Percentiles rank a stretch among this genome's conserved stretches.
Evolutionary conservation across 2,888 invertebrate species (phyloP).

Genomic region (Auanema sp.): DNA sequence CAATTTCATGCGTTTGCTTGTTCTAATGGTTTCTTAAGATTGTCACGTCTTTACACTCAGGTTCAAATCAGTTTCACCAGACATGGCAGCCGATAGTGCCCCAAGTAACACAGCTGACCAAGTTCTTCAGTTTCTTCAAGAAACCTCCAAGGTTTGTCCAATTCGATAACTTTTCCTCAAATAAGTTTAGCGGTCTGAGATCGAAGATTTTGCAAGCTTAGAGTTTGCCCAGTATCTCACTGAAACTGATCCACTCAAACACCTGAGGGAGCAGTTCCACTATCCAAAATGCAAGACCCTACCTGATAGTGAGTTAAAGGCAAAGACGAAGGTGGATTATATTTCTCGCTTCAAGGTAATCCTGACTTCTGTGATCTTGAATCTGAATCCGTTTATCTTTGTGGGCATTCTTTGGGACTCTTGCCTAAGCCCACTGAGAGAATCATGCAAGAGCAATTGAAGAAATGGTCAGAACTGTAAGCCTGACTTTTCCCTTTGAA

Average conservation of each 20-base stretch:
- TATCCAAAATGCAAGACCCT: slow-evolving; percentile 52
- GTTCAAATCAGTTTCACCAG: no score
- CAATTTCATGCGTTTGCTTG: no score
- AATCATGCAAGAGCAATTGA: slow-evolving; percentile 66
- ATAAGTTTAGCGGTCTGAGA: slow-evolving; percentile 25
- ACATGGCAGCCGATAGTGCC: no score
- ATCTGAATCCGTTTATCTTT: slow-evolving; percentile 69
- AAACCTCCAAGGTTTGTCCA: no score
- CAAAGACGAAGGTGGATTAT: neutral
- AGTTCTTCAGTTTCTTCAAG: no score
- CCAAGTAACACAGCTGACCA: no score
- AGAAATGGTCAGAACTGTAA: slow-evolving; percentile 69
- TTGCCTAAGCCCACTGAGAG: slow-evolving; percentile 67
- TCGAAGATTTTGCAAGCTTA: slow-evolving; percentile 33
- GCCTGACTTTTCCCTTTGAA: slow-evolving; percentile 21
- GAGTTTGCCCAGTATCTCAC: slow-evolving; percentile 32
- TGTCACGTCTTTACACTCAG: no score
- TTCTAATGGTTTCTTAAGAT: no score
- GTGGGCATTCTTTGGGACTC: slow-evolving; percentile 71
- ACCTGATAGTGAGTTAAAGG: slow-evolving; percentile 44
- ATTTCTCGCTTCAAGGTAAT: slow-evolving; percentile 31
- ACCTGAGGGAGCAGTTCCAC: slow-evolving; percentile 50
- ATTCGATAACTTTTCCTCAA: slow-evolving; percentile 6
- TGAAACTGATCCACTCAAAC: slow-evolving; percentile 37
- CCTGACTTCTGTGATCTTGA: slow-evolving; percentile 53